phyloP scores from a whole-genome alignment of 2,113 vertebrate species.

The Leptocoma aspasia region DNA sequence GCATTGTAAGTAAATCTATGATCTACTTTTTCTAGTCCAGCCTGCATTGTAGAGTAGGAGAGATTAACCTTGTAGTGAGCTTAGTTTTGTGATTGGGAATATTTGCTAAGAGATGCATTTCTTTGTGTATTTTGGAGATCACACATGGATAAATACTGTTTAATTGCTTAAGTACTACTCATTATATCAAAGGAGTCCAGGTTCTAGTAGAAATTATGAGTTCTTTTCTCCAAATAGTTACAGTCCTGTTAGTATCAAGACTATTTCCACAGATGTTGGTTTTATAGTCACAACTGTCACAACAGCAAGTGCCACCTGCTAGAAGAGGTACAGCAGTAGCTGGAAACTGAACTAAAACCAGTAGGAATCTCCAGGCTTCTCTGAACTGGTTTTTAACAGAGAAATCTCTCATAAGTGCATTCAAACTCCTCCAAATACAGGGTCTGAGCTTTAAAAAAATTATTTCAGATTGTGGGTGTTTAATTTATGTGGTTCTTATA shows the following conservation, averaged over 20 bases:
- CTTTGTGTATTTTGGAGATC: not conserved
- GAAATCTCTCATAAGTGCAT: not conserved
- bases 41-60: not conserved
- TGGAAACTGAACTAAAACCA: not conserved
- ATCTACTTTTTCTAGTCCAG: not conserved
- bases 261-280: not conserved
- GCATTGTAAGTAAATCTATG: not conserved
- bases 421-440: not conserved
- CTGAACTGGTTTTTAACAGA: not conserved
- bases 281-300: not conserved
- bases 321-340: not conserved
- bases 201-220: not conserved
- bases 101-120: not conserved
- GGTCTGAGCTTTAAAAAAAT: not conserved
- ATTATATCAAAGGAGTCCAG: not conserved
- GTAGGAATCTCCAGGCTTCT: not conserved
- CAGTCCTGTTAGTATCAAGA: not conserved
- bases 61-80: not conserved
- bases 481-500: not conserved
- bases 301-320: not conserved
- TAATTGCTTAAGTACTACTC: not conserved
- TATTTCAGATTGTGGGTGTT: not conserved
- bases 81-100: not conserved
- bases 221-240: not conserved
- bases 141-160: not conserved